phyloP scores from a whole-genome alignment of 64 coral and sea anemone species.

The Montipora foliosa region DNA sequence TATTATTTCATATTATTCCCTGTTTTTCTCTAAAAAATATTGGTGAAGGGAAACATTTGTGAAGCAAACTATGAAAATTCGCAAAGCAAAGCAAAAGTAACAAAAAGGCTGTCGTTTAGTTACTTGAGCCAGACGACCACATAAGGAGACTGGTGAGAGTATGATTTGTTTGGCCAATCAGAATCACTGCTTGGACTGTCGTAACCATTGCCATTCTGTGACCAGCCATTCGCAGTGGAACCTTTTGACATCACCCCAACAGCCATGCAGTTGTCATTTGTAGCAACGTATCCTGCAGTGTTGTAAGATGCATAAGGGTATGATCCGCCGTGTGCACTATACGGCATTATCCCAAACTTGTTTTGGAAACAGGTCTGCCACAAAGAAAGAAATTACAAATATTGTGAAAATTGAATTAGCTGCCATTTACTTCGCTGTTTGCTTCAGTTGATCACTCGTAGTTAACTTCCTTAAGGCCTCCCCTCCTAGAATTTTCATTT shows the following conservation, averaged over 20 bases:
- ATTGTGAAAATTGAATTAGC: too few relatives aligned
- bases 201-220: conserved; percentile 62
- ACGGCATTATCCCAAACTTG: conserved; percentile 59
- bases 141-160: conserved; percentile 62
- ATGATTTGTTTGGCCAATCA: conserved; percentile 66
- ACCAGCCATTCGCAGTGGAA: conserved; percentile 62
- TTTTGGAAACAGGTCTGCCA: conserved; percentile 62
- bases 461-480: too few relatives aligned
- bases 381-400: neutral
- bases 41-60: neutral
- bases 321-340: conserved; percentile 23
- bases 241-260: conserved; percentile 58
- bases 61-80: neutral
- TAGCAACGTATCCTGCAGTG: conserved; percentile 32
- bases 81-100: neutral
- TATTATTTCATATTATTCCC: too few relatives aligned
- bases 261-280: conserved; percentile 79
- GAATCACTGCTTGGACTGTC: conserved; percentile 64
- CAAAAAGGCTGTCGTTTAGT: neutral
- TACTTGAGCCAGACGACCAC: conserved; percentile 75
- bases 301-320: conserved; percentile 45
- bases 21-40: too few relatives aligned
- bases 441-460: too few relatives aligned
- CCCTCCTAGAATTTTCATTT: too few relatives aligned
- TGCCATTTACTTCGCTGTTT: too few relatives aligned